phyloP scores from a whole-genome alignment of 2,113 vertebrate genomes.

The Pseudorhombus dupliciocellatus region DNA sequence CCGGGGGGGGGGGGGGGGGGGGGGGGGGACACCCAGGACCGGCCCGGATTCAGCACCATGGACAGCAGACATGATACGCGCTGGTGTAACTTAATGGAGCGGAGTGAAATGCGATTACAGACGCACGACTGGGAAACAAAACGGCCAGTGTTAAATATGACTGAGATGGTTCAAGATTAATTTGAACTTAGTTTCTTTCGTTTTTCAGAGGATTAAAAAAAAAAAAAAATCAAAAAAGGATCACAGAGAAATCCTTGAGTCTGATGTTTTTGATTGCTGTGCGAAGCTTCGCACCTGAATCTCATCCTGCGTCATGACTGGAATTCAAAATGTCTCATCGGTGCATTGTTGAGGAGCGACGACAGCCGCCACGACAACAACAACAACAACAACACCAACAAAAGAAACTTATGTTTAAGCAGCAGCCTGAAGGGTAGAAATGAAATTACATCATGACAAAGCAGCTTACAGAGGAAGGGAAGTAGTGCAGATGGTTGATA shows the following conservation, averaged over 20 bases:
- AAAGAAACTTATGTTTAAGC: constrained; percentile 32
- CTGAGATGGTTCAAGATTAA: background rate
- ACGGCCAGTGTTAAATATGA: background rate
- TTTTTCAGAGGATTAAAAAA: background rate
- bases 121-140: background rate
- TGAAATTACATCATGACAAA: constrained; percentile 44
- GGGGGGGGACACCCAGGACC: background rate
- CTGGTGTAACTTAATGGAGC: background rate
- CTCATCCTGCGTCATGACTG: constrained; percentile 6
- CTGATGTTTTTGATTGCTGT: background rate
- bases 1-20: too few species aligned
- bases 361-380: constrained; percentile 21
- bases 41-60: constrained; percentile 39
- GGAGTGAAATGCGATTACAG: too few species aligned
- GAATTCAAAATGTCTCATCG: constrained; percentile 20
- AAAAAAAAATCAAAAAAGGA: background rate
- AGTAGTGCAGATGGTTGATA: constrained; percentile 39
- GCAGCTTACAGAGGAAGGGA: constrained; percentile 33
- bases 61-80: constrained; percentile 24
- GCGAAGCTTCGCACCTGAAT: background rate
- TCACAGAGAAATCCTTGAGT: background rate
- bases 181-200: background rate
- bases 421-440: constrained; percentile 11
- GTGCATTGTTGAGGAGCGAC: constrained; percentile 23
- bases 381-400: constrained; percentile 4